Percentiles rank a stretch among this genome's conserved stretches.
Evolutionary conservation across 2,113 vertebrate species (phyloP).

Genomic region (Platichthys flesus): DNA sequence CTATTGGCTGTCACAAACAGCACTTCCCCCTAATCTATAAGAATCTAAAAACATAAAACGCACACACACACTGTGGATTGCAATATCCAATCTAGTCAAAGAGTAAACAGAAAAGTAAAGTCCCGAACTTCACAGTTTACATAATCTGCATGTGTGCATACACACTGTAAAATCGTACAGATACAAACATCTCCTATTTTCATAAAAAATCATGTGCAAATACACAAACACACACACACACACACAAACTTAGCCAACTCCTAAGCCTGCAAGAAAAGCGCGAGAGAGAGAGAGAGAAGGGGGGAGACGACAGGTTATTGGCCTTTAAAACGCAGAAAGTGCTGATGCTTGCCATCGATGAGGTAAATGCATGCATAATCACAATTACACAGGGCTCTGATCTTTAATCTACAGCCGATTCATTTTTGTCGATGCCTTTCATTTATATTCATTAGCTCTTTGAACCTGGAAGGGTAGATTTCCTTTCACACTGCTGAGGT

Average conservation of each 20-base stretch:
- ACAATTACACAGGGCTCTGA: slow-evolving; percentile 69
- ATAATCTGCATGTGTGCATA: not conserved
- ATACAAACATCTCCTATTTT: no score
- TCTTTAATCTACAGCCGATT: slow-evolving; percentile 71
- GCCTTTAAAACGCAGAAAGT: slow-evolving; percentile 68
- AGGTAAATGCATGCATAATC: slow-evolving; percentile 73
- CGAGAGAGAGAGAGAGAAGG: slow-evolving; percentile 22
- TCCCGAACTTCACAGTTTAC: not conserved
- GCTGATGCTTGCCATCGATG: slow-evolving; percentile 74
- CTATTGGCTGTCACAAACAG: no score
- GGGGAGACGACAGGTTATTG: slow-evolving; percentile 52
- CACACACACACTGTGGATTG: not conserved
- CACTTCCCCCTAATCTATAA: no score
- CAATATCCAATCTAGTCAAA: not conserved
- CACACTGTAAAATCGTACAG: no score
- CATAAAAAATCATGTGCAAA: no score
- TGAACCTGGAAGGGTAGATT: slow-evolving; percentile 65
- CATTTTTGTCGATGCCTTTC: slow-evolving; percentile 72
- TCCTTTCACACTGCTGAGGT: slow-evolving; percentile 52
- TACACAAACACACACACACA: no score
- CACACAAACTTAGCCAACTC: not conserved
- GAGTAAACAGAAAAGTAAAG: not conserved
- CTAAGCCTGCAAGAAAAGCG: slow-evolving; percentile 39
- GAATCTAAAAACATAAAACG: not conserved
- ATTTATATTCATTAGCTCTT: slow-evolving; percentile 78